A percentile compares a stretch with the other conserved stretches of the same genome.
phyloP scores from a whole-genome alignment of 2,113 vertebrate species.

The Zosterops lateralis region DNA sequence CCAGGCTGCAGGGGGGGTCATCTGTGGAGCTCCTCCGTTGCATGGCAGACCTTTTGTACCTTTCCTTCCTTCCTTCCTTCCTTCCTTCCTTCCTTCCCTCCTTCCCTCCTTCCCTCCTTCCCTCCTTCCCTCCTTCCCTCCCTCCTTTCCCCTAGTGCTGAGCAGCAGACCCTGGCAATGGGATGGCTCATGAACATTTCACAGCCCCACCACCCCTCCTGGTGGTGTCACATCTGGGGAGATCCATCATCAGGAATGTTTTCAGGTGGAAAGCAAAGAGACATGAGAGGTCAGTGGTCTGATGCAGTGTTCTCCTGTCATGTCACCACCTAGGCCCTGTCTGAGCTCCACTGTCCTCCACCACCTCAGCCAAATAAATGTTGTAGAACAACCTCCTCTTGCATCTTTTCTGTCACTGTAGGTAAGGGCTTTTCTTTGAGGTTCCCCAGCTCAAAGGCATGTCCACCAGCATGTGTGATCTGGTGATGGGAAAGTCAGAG shows the following conservation, averaged over 20 bases:
- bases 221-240: not conserved
- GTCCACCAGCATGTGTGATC: not conserved
- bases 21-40: not conserved
- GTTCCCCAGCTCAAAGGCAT: not conserved
- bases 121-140: too few species aligned
- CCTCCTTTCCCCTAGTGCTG: not conserved
- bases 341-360: not conserved
- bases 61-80: too few species aligned
- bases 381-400: not conserved
- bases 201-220: not conserved
- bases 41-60: not conserved
- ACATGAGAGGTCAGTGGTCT: rapidly evolving
- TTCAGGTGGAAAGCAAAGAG: not conserved
- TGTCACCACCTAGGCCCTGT: not conserved
- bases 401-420: not conserved
- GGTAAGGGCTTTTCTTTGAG: not conserved
- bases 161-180: not conserved
- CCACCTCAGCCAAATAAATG: not conserved
- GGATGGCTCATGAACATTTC: not conserved
- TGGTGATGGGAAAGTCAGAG: not conserved
- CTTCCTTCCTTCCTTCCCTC: too few species aligned
- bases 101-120: too few species aligned
- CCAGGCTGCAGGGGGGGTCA: not conserved
- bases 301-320: not conserved
- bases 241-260: not conserved